Evolutionary conservation across 2,888 invertebrate genomes (phyloP).

Genomic region (Meandrusa payeni): DNA sequence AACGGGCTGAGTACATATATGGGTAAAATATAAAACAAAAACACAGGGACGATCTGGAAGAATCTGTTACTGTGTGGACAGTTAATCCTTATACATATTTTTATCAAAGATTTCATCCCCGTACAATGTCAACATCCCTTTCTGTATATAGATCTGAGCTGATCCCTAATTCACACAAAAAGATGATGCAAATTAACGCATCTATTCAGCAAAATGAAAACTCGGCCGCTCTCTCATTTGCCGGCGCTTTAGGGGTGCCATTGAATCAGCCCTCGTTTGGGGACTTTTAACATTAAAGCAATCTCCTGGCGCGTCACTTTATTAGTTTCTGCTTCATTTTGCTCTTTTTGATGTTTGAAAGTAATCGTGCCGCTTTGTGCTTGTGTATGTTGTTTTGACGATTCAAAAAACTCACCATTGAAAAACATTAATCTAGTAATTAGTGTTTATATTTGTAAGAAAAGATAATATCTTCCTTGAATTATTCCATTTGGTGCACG

Average conservation of each 20-base stretch:
- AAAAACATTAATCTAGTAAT: background rate
- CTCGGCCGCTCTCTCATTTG: conserved; percentile 64
- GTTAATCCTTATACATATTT: too few species aligned
- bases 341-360: conserved; percentile 72
- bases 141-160: conserved; percentile 16
- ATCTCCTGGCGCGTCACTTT: conserved; percentile 73
- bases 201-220: conserved; percentile 73
- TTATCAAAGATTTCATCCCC: conserved; percentile 3
- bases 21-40: too few species aligned
- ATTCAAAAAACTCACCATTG: conserved; percentile 27
- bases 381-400: conserved; percentile 39
- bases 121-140: conserved; percentile 7
- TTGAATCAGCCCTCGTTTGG: conserved; percentile 73
- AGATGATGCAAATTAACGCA: conserved; percentile 76
- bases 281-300: conserved; percentile 72
- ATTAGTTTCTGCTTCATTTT: conserved; percentile 72
- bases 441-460: too few species aligned
- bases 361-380: conserved; percentile 57
- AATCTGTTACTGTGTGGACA: too few species aligned
- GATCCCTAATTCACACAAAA: conserved; percentile 38
- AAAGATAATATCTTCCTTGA: too few species aligned
- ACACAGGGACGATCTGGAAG: too few species aligned
- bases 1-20: too few species aligned
- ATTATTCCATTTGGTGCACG: too few species aligned
- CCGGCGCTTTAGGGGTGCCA: conserved; percentile 58